Evolutionary conservation across 2,113 vertebrate species (phyloP).

Genomic region (Osmerus mordax): DNA sequence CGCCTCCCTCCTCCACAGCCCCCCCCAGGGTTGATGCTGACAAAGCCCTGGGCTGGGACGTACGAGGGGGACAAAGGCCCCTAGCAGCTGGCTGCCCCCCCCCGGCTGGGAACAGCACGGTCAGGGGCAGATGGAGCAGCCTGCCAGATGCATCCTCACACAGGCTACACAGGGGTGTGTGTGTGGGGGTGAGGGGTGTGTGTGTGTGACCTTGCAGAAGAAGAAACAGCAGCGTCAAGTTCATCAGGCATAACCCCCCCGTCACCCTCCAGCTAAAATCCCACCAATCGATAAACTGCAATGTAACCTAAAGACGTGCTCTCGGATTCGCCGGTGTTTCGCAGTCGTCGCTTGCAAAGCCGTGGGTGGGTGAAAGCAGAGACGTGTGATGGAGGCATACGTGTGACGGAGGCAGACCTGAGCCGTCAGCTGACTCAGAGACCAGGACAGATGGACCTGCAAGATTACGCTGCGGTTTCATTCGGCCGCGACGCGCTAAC

Average conservation of each 20-base stretch:
- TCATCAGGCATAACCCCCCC: too few relatives aligned
- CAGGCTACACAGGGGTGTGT: background rate
- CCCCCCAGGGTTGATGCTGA: conserved; percentile 33
- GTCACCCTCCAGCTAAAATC: too few relatives aligned
- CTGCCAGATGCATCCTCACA: conserved; percentile 52
- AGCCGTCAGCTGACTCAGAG: conserved; percentile 32
- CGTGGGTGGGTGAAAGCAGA: too few relatives aligned
- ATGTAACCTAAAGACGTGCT: background rate
- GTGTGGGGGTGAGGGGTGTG: background rate
- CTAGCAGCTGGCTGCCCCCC: conserved; percentile 62
- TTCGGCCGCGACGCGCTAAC: conserved; percentile 14
- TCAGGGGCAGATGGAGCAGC: conserved; percentile 51
- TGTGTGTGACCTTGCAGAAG: conserved; percentile 8
- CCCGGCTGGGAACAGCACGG: conserved; percentile 45
- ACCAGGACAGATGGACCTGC: conserved; percentile 36
- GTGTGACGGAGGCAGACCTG: conserved; percentile 20
- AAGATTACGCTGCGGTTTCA: conserved; percentile 18
- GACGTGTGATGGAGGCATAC: conserved; percentile 8
- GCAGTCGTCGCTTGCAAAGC: too few relatives aligned
- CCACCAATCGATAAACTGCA: background rate
- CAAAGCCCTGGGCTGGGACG: conserved; percentile 58
- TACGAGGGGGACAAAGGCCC: conserved; percentile 61
- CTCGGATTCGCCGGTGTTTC: too few relatives aligned
- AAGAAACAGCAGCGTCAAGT: conserved; percentile 2
- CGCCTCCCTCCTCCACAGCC: conserved; percentile 32